Evolutionary conservation across 2,888 invertebrate genomes (phyloP), one percentile per base, ranked within the genome.

Genomic region (Bembecia ichneumoniformis): DNA sequence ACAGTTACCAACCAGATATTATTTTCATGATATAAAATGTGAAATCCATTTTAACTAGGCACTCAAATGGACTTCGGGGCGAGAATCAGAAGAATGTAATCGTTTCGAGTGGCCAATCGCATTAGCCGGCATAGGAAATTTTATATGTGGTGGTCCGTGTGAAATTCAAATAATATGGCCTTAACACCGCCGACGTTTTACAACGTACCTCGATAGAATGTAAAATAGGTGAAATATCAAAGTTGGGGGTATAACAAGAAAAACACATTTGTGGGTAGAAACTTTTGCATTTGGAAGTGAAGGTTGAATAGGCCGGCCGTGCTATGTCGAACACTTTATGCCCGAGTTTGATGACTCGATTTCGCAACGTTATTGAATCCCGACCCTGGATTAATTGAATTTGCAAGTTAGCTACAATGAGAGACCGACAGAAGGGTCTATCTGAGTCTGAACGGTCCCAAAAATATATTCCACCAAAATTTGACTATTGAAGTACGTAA

Each of bases 221-320:
- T 64, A 71, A 75, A 74, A 74, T 72, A 71, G 69, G 68, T 71
- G 63, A 67, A 75, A 75, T 77, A 74, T 71, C 63, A 71, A 76
- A 74, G 59, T 70, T 65, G 56, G 20, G 55, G 61, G 45, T 47
- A 44, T 47, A 70, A 76, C 75, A 76, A 76, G 76, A 77, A 77
- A 77, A 77, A 72, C 71, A 76, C 77, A 77, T 77, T 78, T 75
- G 75, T 58, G 75, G 69, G 57, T 51, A 16, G 58, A 66, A 76
- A 75, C 65, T 75, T 74, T 73, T 59, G 56, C 65, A 57, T 64
- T 64, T 56, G 57, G 44, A 17, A 44, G 15, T 44, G 44, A 44
- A 44, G 54, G 62, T 55, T 64, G 64, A 65, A 69, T 66, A 62
- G 60, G 55, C 54, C 55, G 60, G 60, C 51, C 47, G 53, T 51